Percentiles rank a stretch among this genome's conserved stretches.
These are phyloP conservation scores for Eledone cirrhosa DNA, from an alignment of 2,888 invertebrate genomes.

Conservation along the genomic window DNA sequence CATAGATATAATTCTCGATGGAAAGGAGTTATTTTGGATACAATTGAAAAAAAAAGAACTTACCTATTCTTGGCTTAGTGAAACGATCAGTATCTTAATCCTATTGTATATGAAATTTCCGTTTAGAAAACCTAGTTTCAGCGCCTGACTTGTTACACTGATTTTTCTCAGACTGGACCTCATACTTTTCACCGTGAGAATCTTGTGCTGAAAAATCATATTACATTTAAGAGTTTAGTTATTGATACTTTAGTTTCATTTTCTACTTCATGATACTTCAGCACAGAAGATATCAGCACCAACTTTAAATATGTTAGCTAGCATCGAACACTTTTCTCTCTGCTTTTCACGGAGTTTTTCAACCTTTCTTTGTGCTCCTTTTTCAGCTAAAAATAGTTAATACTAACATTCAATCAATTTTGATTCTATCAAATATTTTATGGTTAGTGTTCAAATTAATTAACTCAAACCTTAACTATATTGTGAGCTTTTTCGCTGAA, in stretches of 20 bases:
- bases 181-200: background rate
- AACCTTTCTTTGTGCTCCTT: background rate
- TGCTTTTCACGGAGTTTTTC: background rate
- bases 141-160: background rate
- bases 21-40: background rate
- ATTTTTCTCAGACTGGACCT: background rate
- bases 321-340: background rate
- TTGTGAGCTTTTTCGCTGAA: too few species aligned
- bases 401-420: background rate
- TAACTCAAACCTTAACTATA: background rate
- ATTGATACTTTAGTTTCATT: background rate
- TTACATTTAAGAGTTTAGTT: background rate
- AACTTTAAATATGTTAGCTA: background rate
- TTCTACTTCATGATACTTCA: background rate
- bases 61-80: background rate
- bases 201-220: background rate
- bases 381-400: too few species aligned
- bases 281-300: background rate
- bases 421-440: background rate
- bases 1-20: background rate
- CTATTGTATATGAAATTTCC: constrained; percentile 7
- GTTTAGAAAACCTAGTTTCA: background rate
- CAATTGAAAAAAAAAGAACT: background rate
- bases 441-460: background rate
- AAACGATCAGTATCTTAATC: background rate